Evolutionary conservation across 2,113 vertebrate species (phyloP), one percentile per base, ranked within the genome.

Genomic region (Theristicus caerulescens): DNA sequence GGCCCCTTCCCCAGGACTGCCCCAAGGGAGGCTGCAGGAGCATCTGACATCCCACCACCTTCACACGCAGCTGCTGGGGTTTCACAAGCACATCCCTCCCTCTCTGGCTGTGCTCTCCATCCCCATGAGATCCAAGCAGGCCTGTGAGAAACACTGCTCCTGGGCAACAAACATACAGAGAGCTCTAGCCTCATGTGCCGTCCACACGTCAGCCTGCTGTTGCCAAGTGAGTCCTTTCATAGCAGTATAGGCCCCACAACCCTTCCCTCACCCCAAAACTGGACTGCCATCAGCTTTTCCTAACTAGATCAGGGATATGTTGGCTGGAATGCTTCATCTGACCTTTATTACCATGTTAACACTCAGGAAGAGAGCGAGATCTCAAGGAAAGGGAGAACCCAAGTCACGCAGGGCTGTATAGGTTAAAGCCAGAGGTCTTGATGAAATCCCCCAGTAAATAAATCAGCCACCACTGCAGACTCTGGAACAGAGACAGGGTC

Each of bases 401-500:
- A 88, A 94, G 76, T 88, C 79, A 93, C 8, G 1, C 19, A 90
- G 47, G 64, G 32, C 34, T 83, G 36, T 42, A 70, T 17, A 90
- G 85, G 88, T 87, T 94, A 92, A 96, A 95, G 57, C 49, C 87
- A 92, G 55, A 90, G 76, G 62, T 82, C 95, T 92, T 77, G 76
- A 93, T 90, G n/a, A 95, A 96, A 94, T 77, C 20, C n/a, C 61
- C 26, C 71, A 46, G 66, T 80, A 87, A 96, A 95, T 83, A 82
- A 96, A 94, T 92, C 71, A 92, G 58, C 55, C 90, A 93, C 71
- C 64, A 93, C 74, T 90, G 79, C 55, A 94, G 82, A 67, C 58
- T 66, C 85, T 96, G 95, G 71, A 96, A 94, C 88, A 88, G 58
- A 80, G 82, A 93, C 93, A 93, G 74, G 54, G 92, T 61, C 78